Percentiles rank a stretch among this genome's conserved stretches.
Evolutionary conservation across 2,888 invertebrate genomes (phyloP).

Genomic region (Oasisia sp.): DNA sequence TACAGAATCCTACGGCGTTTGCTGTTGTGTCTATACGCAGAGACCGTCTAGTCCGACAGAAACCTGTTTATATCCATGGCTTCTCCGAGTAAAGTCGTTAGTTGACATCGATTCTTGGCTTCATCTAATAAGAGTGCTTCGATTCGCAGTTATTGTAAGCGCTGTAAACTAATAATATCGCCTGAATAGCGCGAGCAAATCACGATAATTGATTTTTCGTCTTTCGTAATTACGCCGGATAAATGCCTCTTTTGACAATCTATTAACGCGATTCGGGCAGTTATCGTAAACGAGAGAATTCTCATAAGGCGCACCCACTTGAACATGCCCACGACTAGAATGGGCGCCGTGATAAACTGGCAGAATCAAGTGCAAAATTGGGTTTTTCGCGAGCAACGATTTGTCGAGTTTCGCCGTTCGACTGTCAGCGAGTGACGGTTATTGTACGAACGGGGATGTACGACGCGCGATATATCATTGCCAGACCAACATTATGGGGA

Average conservation of each 20-base stretch:
- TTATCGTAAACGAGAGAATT: conserved; percentile 17
- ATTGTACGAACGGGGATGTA: not conserved
- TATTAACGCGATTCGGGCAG: not conserved
- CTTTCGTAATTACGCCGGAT: conserved; percentile 12
- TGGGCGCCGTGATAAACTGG: not conserved
- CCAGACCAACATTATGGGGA: not conserved
- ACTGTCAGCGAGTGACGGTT: not conserved
- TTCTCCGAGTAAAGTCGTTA: not conserved
- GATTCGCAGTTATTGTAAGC: not conserved
- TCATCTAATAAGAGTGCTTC: not conserved
- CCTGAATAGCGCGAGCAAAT: not conserved
- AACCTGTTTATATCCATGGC: not conserved
- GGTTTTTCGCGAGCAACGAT: not conserved
- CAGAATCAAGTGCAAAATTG: conserved; percentile 11
- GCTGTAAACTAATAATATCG: conserved; percentile 13
- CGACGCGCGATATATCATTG: not conserved
- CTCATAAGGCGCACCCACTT: not conserved
- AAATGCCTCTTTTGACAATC: not conserved
- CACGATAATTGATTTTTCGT: conserved; percentile 17
- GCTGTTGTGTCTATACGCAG: not conserved
- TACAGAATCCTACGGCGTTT: no score
- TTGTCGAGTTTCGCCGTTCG: not conserved
- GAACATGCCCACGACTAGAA: not conserved
- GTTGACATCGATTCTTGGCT: not conserved
- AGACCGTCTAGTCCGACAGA: not conserved